phyloP scores from a whole-genome alignment of 2,888 invertebrate genomes.

The Bedellia somnulentella region DNA sequence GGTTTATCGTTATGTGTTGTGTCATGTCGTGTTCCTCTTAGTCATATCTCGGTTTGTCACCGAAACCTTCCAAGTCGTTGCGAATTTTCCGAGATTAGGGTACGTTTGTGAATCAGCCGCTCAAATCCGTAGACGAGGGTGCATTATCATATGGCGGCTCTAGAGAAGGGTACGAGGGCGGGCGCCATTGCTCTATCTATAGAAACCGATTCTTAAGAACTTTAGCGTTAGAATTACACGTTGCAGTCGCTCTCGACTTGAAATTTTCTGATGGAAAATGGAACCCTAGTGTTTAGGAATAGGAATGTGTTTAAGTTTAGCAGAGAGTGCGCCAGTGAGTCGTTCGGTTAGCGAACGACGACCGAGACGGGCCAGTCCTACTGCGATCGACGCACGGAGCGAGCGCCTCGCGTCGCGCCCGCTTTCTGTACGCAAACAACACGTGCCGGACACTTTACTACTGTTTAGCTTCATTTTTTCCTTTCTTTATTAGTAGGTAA shows the following conservation, averaged over 20 bases:
- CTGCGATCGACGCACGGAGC: constrained; percentile 44
- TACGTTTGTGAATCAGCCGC: constrained; percentile 15
- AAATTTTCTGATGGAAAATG: too few relatives aligned
- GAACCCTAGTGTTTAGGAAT: too few relatives aligned
- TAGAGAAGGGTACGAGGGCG: constrained; percentile 41
- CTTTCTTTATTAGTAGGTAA: too few relatives aligned
- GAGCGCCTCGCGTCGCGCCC: constrained; percentile 36
- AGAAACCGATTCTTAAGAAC: too few relatives aligned
- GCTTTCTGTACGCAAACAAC: constrained; percentile 9
- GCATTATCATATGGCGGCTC: constrained; percentile 32
- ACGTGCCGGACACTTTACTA: too few relatives aligned
- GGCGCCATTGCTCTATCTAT: constrained; percentile 38
- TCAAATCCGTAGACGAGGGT: constrained; percentile 12
- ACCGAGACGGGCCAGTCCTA: constrained; percentile 32
- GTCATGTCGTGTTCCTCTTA: constrained; percentile 1
- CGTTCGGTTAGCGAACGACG: too few relatives aligned
- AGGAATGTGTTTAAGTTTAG: too few relatives aligned
- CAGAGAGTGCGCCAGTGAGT: constrained; percentile 19
- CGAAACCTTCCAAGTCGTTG: constrained; percentile 27
- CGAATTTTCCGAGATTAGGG: constrained; percentile 28
- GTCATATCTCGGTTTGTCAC: constrained; percentile 15
- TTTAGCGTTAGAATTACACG: too few relatives aligned
- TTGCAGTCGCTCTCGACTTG: too few relatives aligned
- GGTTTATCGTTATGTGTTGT: constrained; percentile 11
- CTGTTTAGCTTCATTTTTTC: too few relatives aligned